phyloP scores from a whole-genome alignment of 1,140 invertebrate species.

The Aphaenogaster ashmeadi region DNA sequence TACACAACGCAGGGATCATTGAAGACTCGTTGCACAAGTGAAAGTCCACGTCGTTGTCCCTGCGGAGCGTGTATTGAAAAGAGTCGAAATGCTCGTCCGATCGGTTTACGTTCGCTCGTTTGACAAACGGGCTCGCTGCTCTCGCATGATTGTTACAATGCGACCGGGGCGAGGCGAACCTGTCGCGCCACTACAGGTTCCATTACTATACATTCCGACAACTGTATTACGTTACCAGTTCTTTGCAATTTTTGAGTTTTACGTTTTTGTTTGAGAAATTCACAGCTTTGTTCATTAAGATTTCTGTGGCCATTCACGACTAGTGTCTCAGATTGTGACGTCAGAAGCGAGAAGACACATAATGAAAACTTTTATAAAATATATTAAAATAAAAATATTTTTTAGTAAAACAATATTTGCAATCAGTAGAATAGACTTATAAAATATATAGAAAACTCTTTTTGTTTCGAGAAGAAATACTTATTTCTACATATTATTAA shows the following conservation, averaged over 20 bases:
- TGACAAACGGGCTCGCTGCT: background rate
- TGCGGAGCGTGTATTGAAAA: constrained; percentile 21
- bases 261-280: background rate
- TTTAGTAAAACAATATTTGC: no score
- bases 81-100: constrained; percentile 35
- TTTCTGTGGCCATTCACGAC: no score
- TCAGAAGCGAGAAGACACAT: no score
- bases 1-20: background rate
- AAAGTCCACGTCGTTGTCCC: constrained; percentile 40
- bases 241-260: background rate
- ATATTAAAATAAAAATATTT: no score
- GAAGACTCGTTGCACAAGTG: constrained; percentile 27
- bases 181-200: background rate
- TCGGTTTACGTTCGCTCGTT: constrained; percentile 20
- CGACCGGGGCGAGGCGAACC: background rate
- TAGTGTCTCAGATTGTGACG: no score
- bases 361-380: no score
- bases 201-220: background rate
- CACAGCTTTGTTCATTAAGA: background rate
- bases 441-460: no score
- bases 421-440: no score
- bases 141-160: constrained; percentile 13
- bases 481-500: no score
- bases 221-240: background rate
- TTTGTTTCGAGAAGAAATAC: no score